Percentiles rank a stretch among this genome's conserved stretches.
phyloP scores from a whole-genome alignment of 2,113 vertebrate species.

The Alaudala cheleensis region DNA sequence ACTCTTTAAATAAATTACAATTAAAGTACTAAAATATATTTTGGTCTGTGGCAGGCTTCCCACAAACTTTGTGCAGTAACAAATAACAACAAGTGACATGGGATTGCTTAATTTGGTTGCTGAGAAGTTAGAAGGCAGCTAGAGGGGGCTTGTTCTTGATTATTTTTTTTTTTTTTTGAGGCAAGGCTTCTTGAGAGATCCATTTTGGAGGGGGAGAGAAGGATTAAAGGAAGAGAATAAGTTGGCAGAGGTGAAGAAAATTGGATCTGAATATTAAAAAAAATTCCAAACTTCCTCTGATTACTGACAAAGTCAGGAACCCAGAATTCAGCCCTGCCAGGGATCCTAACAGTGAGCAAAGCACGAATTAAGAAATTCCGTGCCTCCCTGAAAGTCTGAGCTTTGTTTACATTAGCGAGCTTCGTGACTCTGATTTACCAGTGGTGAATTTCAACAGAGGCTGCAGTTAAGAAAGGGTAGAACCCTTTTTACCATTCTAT shows the following conservation, averaged over 20 bases:
- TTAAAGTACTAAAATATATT: not conserved
- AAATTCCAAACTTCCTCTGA: not conserved
- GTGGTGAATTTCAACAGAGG: conserved; percentile 10
- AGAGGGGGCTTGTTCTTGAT: not conserved
- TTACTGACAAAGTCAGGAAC: not conserved
- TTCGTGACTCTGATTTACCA: conserved; percentile 19
- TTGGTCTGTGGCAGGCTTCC: not conserved
- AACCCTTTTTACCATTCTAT: not conserved
- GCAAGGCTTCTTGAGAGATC: not conserved
- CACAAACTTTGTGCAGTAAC: not conserved
- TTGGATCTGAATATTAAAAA: not conserved
- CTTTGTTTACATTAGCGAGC: conserved; percentile 41
- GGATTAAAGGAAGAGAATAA: not conserved
- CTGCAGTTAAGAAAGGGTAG: not conserved
- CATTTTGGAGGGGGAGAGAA: not conserved
- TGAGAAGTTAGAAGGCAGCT: not conserved
- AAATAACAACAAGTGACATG: not conserved
- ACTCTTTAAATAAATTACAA: not conserved
- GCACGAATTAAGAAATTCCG: conserved; percentile 42
- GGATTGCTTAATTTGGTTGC: not conserved
- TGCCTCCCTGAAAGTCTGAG: conserved; percentile 11
- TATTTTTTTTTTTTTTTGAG: not conserved
- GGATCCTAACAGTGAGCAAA: not conserved
- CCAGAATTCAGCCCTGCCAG: not conserved
- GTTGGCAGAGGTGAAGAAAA: not conserved